phyloP scores from a whole-genome alignment of 1,140 invertebrate genomes.

The Drosophila saltans region DNA sequence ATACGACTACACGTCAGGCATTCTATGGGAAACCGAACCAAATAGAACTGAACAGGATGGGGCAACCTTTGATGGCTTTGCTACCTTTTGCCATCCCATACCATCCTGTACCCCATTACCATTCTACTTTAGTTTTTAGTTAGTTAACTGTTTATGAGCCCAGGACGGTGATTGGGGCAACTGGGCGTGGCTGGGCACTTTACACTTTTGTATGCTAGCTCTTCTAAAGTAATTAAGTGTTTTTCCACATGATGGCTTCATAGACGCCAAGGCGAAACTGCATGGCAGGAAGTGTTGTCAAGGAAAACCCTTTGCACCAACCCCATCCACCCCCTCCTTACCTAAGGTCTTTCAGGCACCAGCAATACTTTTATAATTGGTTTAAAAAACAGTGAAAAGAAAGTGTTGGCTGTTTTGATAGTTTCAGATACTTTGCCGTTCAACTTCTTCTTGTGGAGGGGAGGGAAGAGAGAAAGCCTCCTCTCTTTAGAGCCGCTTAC shows the following conservation, averaged over 20 bases:
- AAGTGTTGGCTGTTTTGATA: constrained; percentile 74
- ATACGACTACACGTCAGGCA: constrained; percentile 73
- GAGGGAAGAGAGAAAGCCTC: too few species aligned
- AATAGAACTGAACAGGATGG: constrained; percentile 3
- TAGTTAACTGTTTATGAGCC: constrained; percentile 79
- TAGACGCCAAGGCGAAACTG: constrained; percentile 44
- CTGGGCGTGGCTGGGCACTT: constrained; percentile 69
- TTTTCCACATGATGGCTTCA: constrained; percentile 81
- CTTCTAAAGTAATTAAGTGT: constrained; percentile 81
- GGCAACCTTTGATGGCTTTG: constrained; percentile 71
- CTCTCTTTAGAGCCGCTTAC: constrained; percentile 34
- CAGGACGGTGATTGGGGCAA: constrained; percentile 6
- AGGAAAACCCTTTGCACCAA: constrained; percentile 13
- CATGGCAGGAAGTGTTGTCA: constrained; percentile 47
- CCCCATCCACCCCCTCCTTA: not conserved
- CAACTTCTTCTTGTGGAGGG: not conserved
- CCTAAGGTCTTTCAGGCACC: constrained; percentile 41
- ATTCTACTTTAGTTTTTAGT: constrained; percentile 41
- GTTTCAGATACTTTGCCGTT: constrained; percentile 65
- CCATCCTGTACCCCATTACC: not conserved
- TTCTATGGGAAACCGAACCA: constrained; percentile 3
- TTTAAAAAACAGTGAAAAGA: constrained; percentile 76
- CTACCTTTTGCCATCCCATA: not conserved
- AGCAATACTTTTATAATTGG: constrained; percentile 78
- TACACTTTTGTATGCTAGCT: constrained; percentile 77